Evolutionary conservation across 2,113 vertebrate genomes (phyloP).

Genomic region (Chloropsis hardwickii): DNA sequence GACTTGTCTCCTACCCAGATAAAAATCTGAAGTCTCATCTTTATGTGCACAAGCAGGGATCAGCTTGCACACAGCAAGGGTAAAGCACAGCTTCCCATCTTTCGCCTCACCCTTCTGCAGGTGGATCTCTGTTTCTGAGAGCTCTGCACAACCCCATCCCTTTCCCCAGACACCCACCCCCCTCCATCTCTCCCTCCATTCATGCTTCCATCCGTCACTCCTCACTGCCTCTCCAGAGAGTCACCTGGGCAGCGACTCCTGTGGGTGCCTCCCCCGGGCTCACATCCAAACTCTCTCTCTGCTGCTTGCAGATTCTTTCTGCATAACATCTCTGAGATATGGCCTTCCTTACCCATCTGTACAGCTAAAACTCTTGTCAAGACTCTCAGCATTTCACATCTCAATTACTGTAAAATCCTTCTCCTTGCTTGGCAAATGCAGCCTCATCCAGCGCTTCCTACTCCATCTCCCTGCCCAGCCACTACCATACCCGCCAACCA

Average conservation of each 20-base stretch:
- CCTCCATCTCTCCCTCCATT: background rate
- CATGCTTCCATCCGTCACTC: background rate
- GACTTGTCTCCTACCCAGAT: background rate
- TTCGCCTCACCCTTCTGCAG: background rate
- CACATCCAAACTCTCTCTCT: slow-evolving; percentile 40
- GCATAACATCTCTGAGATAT: slow-evolving; percentile 66
- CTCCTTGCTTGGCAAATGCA: slow-evolving; percentile 62
- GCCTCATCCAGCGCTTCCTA: slow-evolving; percentile 51
- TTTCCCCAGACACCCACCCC: background rate
- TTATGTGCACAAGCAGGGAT: background rate
- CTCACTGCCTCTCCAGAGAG: background rate
- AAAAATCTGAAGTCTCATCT: background rate
- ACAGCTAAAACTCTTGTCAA: slow-evolving; percentile 71
- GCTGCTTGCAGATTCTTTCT: slow-evolving; percentile 61
- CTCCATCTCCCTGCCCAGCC: slow-evolving; percentile 57
- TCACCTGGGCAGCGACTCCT: slow-evolving; percentile 60
- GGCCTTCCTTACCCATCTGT: slow-evolving; percentile 69
- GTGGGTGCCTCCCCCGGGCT: slow-evolving; percentile 46
- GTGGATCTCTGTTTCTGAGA: background rate
- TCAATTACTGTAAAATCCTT: slow-evolving; percentile 70
- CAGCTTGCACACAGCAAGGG: background rate
- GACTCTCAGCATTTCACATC: slow-evolving; percentile 68
- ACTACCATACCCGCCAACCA: slow-evolving; percentile 43
- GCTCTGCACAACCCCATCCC: background rate
- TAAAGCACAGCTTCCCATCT: background rate